Base-by-base conservation (phyloP, 2,797 vertebrate genomes). In the Enteromius treurensis region DNA sequence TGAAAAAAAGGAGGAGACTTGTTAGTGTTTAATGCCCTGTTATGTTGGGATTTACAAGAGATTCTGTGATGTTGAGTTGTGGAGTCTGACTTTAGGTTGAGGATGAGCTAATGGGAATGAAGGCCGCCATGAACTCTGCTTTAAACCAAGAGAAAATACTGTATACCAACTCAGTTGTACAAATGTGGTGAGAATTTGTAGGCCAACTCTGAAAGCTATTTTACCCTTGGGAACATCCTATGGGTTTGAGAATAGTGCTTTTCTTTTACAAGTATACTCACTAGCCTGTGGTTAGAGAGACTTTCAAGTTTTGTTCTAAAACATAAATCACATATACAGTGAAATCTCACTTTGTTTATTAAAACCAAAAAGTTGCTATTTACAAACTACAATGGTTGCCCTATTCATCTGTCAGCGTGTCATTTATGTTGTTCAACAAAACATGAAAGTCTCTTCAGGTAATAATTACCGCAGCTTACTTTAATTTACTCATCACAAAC, bases 21-120 rank as follows among this genome's bases (percentile, higher is more conserved):
- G 77, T 47, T 78, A 78, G 60, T 64, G 58, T 78, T 65, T 78
- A 65, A 78, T 78, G 37, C 29, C 10, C 58, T 78, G 77, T 78
- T 78, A 47, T 78, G 60, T 45, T 65, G 60, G 77, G 42, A 65
- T 34, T 64, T 65, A 78, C 60, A 78, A 64, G 77, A 49, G 40
- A 49, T 78, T 78, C 42, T 78, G 40, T 32, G 60, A 78, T 29
- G 40, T 49, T 49, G 40, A 65, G 17, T 78, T 78, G 65, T 64
- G 53, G 55, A 62, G 55, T 45, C 5, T 2, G 70, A 19, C n/a
- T 5, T 58, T 45, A 64, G 75, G 37, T 42, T 78, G 40, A 47
- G 23, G n/a, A 47, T 45, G 60, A 65, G 60, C 37, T 26, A 77
- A 58, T 40, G n/a, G 51, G 53, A 55, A 40, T 8, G 51, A 42